Evolutionary conservation across 2,113 vertebrate genomes (phyloP).

Genomic region (Tamias sibiricus): DNA sequence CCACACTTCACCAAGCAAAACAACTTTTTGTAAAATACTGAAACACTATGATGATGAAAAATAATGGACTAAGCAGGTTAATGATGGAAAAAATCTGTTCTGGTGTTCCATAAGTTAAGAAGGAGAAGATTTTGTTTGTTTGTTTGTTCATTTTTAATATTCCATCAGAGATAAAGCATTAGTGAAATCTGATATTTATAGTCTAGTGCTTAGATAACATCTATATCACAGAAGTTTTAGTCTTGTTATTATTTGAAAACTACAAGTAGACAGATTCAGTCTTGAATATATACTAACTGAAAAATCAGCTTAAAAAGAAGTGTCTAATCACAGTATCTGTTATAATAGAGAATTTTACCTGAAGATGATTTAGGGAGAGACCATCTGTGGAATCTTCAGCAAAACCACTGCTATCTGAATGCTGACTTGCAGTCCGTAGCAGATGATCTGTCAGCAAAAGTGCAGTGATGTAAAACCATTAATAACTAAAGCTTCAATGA

Average conservation of each 20-base stretch:
- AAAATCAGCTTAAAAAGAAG: neutral
- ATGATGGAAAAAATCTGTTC: conserved; percentile 32
- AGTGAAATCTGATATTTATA: conserved; percentile 28
- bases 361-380: conserved; percentile 88
- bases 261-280: neutral
- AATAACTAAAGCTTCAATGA: neutral
- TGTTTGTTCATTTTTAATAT: neutral
- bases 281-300: neutral
- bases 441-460: conserved; percentile 87
- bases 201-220: neutral
- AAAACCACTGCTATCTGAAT: conserved; percentile 99
- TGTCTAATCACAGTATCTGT: neutral
- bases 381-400: conserved; percentile 94
- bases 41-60: neutral
- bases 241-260: conserved; percentile 17
- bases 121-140: neutral
- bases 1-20: conserved; percentile 27
- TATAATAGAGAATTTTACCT: conserved; percentile 85
- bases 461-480: neutral
- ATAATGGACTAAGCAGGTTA: neutral
- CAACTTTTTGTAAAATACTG: neutral
- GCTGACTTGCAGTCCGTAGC: conserved; percentile 93
- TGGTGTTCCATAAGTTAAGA: neutral
- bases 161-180: conserved; percentile 30
- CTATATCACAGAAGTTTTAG: conserved; percentile 39